phyloP scores from a whole-genome alignment of 2,888 invertebrate species.

The Antheraea assamensis region DNA sequence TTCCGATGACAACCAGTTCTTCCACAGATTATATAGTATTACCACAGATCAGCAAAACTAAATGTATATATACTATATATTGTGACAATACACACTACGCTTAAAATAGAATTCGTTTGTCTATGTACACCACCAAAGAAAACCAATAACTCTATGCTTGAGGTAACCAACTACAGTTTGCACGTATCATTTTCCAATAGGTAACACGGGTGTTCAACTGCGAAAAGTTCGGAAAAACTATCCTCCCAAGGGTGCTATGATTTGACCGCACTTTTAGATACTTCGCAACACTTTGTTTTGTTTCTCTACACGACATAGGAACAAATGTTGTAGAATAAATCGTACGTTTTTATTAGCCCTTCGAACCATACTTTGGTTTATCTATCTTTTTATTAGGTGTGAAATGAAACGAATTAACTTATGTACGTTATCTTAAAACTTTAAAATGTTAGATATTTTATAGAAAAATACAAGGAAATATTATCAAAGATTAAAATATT shows the following conservation, averaged over 20 bases:
- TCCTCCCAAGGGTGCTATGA: slow-evolving; percentile 64
- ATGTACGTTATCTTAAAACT: slow-evolving; percentile 19
- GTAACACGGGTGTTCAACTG: slow-evolving; percentile 33
- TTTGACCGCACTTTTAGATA: slow-evolving; percentile 69
- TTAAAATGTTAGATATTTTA: neutral
- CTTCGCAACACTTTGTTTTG: slow-evolving; percentile 53
- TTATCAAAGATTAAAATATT: neutral
- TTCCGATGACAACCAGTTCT: no score
- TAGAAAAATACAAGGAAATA: neutral
- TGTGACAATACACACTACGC: no score
- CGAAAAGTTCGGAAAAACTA: slow-evolving; percentile 56
- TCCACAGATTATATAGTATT: no score
- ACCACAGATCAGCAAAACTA: no score
- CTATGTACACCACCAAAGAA: neutral
- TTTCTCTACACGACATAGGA: slow-evolving; percentile 35
- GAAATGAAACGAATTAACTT: slow-evolving; percentile 30
- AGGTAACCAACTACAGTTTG: neutral
- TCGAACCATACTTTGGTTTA: slow-evolving; percentile 47
- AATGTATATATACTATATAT: no score
- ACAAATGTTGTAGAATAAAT: slow-evolving; percentile 51
- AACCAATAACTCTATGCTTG: neutral
- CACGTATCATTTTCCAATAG: slow-evolving; percentile 4
- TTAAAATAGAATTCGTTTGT: neutral
- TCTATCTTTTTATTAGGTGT: slow-evolving; percentile 46
- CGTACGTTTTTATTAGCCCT: slow-evolving; percentile 52